These are phyloP conservation scores for Armadillidium nasatum DNA, from an alignment of 1,140 invertebrate species.

Conservation along the genomic window DNA sequence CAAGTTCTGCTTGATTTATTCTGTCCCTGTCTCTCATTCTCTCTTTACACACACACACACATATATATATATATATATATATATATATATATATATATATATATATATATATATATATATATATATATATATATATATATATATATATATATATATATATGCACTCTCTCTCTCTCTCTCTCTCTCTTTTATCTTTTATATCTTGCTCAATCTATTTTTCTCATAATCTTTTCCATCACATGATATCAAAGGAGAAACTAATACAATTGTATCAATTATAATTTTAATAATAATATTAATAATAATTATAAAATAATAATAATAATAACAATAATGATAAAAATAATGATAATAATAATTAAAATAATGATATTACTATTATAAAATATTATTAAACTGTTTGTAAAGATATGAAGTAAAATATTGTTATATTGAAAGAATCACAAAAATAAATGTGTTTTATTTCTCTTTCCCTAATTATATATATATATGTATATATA, in stretches of 20 bases:
- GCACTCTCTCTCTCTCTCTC: too few relatives aligned
- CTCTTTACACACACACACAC: too few relatives aligned
- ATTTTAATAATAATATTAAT: not conserved
- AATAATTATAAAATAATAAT: not conserved
- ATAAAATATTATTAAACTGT: not conserved
- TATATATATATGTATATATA: too few relatives aligned
- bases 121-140: too few relatives aligned
- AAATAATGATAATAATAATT: not conserved
- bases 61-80: too few relatives aligned
- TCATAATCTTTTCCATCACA: not conserved
- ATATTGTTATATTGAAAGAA: slow-evolving; percentile 4
- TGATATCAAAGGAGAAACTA: not conserved
- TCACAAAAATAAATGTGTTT: not conserved
- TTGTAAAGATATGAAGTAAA: not conserved
- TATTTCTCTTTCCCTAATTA: not conserved
- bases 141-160: too few relatives aligned
- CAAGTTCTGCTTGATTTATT: too few relatives aligned
- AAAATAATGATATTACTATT: not conserved
- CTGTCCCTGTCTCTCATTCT: too few relatives aligned
- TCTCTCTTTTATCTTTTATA: too few relatives aligned
- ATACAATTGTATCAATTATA: not conserved
- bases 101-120: too few relatives aligned
- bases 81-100: too few relatives aligned
- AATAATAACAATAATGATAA: not conserved
- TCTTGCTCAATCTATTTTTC: too few relatives aligned